These are phyloP conservation scores for Apotomis turbidana DNA, from an alignment of 2,888 invertebrate species.

Conservation along the genomic window DNA sequence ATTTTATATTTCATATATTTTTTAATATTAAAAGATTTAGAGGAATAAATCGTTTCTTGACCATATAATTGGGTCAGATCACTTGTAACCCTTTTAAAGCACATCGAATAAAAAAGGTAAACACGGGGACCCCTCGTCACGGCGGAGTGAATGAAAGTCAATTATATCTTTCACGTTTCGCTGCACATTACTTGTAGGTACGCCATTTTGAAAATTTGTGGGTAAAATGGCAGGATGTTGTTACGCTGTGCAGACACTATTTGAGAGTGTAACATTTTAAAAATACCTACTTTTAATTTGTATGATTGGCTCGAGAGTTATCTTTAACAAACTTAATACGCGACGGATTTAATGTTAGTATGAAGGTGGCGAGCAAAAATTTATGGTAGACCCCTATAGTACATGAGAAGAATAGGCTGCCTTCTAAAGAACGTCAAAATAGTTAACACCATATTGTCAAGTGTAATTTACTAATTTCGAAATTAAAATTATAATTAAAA, in stretches of 20 bases:
- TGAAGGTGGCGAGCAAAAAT: too few species aligned
- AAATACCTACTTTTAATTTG: neutral
- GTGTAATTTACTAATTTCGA: too few species aligned
- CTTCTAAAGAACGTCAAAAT: too few species aligned
- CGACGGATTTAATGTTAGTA: too few species aligned
- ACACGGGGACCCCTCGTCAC: conserved; percentile 27
- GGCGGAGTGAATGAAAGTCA: conserved; percentile 37
- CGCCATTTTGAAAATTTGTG: conserved; percentile 21
- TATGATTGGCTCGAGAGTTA: too few species aligned
- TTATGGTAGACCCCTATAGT: too few species aligned
- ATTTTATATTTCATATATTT: too few species aligned
- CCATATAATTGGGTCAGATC: neutral
- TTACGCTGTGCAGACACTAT: conserved; percentile 16
- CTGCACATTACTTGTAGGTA: conserved; percentile 19
- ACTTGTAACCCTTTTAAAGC: neutral
- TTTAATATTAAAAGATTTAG: too few species aligned
- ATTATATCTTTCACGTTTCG: conserved; percentile 37
- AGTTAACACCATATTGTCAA: too few species aligned
- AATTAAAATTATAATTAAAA: too few species aligned
- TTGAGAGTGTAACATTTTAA: neutral
- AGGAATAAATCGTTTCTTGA: neutral
- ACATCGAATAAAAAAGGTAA: neutral
- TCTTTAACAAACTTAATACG: too few species aligned
- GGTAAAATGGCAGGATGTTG: conserved; percentile 27
- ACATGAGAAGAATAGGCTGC: too few species aligned